Base-by-base conservation (phyloP, 2,797 vertebrate genomes). In the Emydoidea blandingii region DNA sequence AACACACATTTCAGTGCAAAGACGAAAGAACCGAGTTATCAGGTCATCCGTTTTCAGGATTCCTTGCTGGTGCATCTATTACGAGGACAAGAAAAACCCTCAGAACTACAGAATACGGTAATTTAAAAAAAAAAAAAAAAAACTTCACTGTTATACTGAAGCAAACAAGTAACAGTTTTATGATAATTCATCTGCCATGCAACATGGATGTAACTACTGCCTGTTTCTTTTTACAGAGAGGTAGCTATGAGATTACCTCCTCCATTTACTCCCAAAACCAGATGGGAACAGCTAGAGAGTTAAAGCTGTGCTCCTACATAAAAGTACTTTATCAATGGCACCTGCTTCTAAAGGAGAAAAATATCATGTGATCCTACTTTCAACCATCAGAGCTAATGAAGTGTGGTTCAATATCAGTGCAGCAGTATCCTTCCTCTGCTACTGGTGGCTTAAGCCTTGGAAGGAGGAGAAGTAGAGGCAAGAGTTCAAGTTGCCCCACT, bases 1-100 rank as follows among this genome's bases (percentile, higher is more conserved):
- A 85, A 99, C 99, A 49, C 99, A 99, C 99, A 99, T 99, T 97
- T 99, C 99, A 0, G 99, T 99, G 98, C 99, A 99, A 31, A 99
- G 98, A 37, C 99, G 99, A 97, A 99, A 99, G 97, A 99, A 99
- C n/a, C 99, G 98, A 0, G 99, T 99, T 97, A 99, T 99, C 96
- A 99, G 98, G 97, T 99, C 99, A n/a, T 99, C 99, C 0, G 99
- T 99, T 98, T 99, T 99, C 97, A 99, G 98, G 94, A 99, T 99
- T 62, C 99, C 99, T 97, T 99, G 99, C 98, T 99, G 99, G 95
- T 99, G 99, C 99, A 99, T 99, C 99, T 99, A 81, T 41, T 47
- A 83, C 4, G 53, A 84, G 79, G 95, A 95, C 56, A 95, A 96
- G 96, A 37, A 82, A 68, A 88, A 10, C 25, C 0, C 7, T 90